These are phyloP conservation scores for Elephas maximus DNA, from an alignment of 2,113 vertebrate species.

Conservation along the genomic window DNA sequence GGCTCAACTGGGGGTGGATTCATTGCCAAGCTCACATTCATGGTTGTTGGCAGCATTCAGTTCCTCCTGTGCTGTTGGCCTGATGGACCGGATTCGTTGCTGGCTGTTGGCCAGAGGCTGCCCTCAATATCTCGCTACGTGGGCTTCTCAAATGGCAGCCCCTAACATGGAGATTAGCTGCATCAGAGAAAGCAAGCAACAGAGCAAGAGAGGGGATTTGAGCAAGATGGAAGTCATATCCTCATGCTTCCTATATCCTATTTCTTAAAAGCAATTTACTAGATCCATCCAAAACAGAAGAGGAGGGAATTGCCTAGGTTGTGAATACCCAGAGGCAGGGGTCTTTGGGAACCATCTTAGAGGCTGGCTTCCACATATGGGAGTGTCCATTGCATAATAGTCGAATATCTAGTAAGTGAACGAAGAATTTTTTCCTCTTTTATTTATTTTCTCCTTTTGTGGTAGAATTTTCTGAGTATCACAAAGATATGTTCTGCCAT, in stretches of 20 bases:
- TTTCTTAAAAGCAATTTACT: background rate
- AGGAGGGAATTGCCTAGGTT: background rate
- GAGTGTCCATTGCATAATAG: background rate
- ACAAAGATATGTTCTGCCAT: background rate
- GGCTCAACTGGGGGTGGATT: background rate
- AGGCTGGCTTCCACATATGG: background rate
- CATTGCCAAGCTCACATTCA: background rate
- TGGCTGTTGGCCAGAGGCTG: background rate
- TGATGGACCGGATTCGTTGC: background rate
- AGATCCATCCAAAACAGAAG: background rate
- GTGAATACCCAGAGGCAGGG: accelerated
- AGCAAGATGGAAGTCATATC: background rate
- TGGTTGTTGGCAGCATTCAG: background rate
- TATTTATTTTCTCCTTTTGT: background rate
- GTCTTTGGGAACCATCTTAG: background rate
- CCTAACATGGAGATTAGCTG: background rate
- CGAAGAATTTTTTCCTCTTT: background rate
- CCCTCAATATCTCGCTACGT: too few relatives aligned
- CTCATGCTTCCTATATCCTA: background rate
- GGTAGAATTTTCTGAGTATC: background rate
- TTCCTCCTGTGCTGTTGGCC: background rate
- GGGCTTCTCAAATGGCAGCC: background rate
- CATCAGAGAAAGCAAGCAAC: background rate
- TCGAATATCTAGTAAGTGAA: background rate
- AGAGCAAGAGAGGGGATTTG: background rate